Conservation (phyloP, 2,888 invertebrate genomes). For the Ariolimax columbianus region DNA sequence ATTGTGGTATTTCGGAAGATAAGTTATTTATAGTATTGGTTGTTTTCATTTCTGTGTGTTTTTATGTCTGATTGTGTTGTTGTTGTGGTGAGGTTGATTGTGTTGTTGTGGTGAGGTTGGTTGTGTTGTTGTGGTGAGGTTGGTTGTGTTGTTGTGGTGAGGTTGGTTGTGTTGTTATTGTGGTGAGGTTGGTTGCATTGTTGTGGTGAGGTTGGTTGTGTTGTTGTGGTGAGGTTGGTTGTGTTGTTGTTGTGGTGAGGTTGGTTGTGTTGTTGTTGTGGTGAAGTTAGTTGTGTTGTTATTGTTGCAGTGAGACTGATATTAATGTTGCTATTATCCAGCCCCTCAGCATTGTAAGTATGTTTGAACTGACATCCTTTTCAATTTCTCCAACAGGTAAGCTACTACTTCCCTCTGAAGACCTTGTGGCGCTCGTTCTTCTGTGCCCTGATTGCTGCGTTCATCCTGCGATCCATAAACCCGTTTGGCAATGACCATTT, state of each 20-base stretch:
- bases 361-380: neutral
- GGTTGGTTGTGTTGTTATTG: no score
- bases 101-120: no score
- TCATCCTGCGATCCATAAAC: conserved; percentile 96
- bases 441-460: conserved; percentile 98
- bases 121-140: no score
- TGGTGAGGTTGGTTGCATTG: no score
- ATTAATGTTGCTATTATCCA: neutral
- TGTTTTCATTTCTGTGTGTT: no score
- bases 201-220: neutral
- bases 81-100: no score
- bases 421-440: conserved; percentile 99
- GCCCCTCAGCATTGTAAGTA: neutral
- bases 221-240: neutral
- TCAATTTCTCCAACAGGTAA: conserved; percentile 85
- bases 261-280: neutral
- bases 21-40: no score
- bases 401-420: conserved; percentile 99
- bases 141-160: no score
- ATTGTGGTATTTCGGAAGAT: no score
- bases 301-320: neutral
- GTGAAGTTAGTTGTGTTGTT: neutral
- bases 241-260: neutral
- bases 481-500: conserved; percentile 99
- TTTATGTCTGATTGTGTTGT: no score